phyloP scores from a whole-genome alignment of 2,113 vertebrate species.

The Dipodomys ordii region DNA sequence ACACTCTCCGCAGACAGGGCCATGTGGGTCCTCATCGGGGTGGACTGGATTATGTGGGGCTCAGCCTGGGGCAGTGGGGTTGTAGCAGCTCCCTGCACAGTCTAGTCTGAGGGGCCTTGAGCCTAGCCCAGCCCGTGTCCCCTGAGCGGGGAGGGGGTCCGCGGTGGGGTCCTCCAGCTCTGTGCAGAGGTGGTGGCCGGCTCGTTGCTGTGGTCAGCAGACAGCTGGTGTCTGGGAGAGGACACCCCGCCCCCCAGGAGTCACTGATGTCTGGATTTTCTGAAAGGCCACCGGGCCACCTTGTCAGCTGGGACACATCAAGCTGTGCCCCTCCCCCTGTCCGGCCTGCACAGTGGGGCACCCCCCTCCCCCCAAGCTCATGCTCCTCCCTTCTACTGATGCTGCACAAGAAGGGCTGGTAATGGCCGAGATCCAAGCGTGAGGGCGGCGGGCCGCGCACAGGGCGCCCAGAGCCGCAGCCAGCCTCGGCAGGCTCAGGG shows the following conservation, averaged over 20 bases:
- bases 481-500: background rate
- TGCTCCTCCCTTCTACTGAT: accelerated
- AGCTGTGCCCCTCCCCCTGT: background rate
- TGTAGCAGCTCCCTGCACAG: background rate
- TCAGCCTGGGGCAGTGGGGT: background rate
- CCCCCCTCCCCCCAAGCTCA: background rate
- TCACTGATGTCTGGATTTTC: background rate
- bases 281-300: background rate
- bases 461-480: background rate
- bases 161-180: accelerated
- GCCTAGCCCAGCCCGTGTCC: background rate
- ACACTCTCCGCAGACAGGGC: background rate
- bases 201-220: accelerated
- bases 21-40: background rate
- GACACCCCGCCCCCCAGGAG: background rate
- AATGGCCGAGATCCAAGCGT: background rate
- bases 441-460: background rate
- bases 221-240: background rate
- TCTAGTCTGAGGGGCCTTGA: background rate
- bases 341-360: background rate
- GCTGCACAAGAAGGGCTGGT: background rate
- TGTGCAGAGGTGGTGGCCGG: background rate
- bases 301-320: background rate
- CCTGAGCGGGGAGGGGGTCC: accelerated
- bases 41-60: no score